Conservation (phyloP, 1,140 invertebrate species). For the Neodiprion pinetum region DNA sequence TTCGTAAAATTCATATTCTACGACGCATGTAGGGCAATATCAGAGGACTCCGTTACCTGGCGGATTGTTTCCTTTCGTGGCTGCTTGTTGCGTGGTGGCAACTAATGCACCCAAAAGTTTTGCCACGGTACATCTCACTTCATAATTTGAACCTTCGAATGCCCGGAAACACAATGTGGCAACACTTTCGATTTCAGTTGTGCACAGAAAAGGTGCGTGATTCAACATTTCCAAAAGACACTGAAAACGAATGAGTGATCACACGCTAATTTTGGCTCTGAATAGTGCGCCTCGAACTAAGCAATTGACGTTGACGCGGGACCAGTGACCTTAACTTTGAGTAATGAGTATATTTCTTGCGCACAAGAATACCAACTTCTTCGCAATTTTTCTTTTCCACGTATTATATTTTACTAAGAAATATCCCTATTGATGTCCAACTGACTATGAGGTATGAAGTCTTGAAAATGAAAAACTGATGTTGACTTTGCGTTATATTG, state of each 20-base stretch:
- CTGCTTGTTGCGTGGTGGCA: slow-evolving; percentile 78
- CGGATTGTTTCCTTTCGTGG: slow-evolving; percentile 53
- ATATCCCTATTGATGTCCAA: too few species aligned
- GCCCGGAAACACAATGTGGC: slow-evolving; percentile 89
- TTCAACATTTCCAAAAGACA: slow-evolving; percentile 91
- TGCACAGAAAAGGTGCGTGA: slow-evolving; percentile 87
- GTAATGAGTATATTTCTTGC: too few species aligned
- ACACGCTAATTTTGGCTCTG: background rate
- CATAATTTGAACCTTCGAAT: slow-evolving; percentile 94
- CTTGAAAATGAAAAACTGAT: too few species aligned
- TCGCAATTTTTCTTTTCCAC: slow-evolving; percentile 3
- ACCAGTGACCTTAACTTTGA: too few species aligned
- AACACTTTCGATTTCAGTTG: slow-evolving; percentile 88
- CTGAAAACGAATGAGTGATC: slow-evolving; percentile 54
- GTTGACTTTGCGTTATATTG: too few species aligned
- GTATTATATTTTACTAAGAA: slow-evolving; percentile 10
- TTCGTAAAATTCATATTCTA: background rate
- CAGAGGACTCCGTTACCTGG: slow-evolving; percentile 60
- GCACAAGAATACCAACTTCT: background rate
- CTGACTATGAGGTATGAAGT: too few species aligned
- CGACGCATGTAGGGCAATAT: background rate
- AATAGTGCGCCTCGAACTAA: too few species aligned
- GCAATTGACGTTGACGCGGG: too few species aligned
- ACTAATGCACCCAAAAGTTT: slow-evolving; percentile 87
- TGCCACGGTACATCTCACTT: slow-evolving; percentile 91